phyloP scores from a whole-genome alignment of 2,888 invertebrate species.

The Lampropteryx suffumata region DNA sequence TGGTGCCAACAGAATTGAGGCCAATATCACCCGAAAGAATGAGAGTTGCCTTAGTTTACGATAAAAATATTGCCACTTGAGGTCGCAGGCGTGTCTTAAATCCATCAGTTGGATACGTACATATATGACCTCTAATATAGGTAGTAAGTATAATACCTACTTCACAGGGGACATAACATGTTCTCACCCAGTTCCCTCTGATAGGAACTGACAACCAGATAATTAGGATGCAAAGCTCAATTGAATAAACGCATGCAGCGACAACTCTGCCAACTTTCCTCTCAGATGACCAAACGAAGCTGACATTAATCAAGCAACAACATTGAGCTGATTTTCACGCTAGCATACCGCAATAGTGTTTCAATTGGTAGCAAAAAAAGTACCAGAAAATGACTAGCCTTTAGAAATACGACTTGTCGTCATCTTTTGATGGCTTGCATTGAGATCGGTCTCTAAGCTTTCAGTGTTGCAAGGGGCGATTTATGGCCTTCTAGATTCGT shows the following conservation, averaged over 20 bases:
- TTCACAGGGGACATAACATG: neutral
- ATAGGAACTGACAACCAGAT: neutral
- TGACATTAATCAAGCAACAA: no score
- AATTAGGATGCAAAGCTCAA: slow-evolving; percentile 17
- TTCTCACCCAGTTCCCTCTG: neutral
- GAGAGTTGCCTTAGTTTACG: no score
- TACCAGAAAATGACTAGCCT: slow-evolving; percentile 4
- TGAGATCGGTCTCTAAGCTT: slow-evolving; percentile 6
- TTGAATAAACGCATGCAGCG: slow-evolving; percentile 13
- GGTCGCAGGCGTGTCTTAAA: no score
- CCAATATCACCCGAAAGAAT: no score
- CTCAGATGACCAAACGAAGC: slow-evolving; percentile 11
- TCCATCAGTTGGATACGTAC: no score
- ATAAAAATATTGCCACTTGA: no score
- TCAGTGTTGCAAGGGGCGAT: neutral
- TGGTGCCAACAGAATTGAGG: no score
- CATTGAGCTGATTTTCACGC: slow-evolving; percentile 17
- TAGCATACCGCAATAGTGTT: slow-evolving; percentile 15
- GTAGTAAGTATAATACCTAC: no score
- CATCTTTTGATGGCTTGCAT: slow-evolving; percentile 2
- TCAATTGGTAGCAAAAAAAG: slow-evolving; percentile 15
- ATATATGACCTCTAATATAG: no score
- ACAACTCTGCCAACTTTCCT: slow-evolving; percentile 9
- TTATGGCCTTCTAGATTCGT: no score
- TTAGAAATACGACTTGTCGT: slow-evolving; percentile 11